Evolutionary conservation across 2,888 invertebrate species (phyloP).

Genomic region (Tipula helvola): DNA sequence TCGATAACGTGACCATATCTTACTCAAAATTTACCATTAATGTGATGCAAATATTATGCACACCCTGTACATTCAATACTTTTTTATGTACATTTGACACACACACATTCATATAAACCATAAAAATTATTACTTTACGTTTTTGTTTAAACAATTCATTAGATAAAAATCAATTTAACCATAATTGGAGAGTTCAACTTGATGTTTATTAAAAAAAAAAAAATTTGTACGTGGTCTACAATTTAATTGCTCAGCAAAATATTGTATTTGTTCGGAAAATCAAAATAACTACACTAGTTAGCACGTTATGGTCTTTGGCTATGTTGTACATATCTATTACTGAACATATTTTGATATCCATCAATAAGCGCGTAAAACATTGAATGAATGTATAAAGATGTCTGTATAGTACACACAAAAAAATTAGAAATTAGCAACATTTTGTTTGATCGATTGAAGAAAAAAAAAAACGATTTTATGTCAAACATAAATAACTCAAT

Average conservation of each 20-base stretch:
- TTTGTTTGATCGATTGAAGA: neutral
- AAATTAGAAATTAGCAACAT: constrained; percentile 4
- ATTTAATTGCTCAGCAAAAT: neutral
- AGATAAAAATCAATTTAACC: neutral
- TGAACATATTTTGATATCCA: neutral
- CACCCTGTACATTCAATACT: no score
- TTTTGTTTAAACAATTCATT: neutral
- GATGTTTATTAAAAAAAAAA: neutral
- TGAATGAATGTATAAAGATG: neutral
- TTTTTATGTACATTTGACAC: no score
- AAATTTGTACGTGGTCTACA: neutral
- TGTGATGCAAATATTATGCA: no score
- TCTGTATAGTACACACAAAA: neutral
- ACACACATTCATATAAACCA: neutral
- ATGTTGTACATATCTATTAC: neutral
- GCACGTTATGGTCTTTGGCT: neutral
- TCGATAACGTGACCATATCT: no score
- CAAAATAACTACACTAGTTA: neutral
- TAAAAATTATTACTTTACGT: neutral
- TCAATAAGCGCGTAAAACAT: neutral
- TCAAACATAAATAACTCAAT: neutral
- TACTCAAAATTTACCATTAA: no score
- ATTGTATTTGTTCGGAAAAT: neutral
- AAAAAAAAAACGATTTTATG: neutral
- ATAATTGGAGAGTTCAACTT: neutral